These are phyloP conservation scores for Fulmarus glacialis DNA, from an alignment of 2,113 vertebrate species.

Conservation along the genomic window DNA sequence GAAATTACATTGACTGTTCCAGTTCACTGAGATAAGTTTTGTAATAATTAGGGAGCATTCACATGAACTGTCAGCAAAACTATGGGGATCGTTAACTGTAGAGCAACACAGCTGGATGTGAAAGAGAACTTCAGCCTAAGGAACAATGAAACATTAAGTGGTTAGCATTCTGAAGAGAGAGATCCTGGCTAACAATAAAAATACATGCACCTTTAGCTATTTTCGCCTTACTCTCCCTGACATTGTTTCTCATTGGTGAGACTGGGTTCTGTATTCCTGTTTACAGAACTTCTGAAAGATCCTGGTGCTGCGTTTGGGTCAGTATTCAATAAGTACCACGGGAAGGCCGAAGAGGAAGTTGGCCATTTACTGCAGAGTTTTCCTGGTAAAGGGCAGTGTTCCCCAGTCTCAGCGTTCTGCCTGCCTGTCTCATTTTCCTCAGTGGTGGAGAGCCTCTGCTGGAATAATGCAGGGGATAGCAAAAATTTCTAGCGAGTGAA, in stretches of 20 bases:
- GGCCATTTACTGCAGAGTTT: not conserved
- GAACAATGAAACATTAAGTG: fast-evolving
- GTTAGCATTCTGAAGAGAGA: not conserved
- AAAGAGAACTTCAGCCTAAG: not conserved
- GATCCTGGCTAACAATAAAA: not conserved
- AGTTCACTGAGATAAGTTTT: not conserved
- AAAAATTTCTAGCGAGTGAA: not conserved
- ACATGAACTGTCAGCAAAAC: not conserved
- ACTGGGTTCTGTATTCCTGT: not conserved
- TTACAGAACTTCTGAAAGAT: not conserved
- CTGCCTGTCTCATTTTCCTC: not conserved
- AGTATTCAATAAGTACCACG: not conserved
- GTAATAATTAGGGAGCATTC: not conserved
- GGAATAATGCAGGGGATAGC: not conserved
- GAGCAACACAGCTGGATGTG: not conserved
- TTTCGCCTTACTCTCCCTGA: not conserved
- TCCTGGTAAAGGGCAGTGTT: not conserved
- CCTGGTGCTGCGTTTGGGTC: not conserved
- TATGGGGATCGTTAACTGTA: not conserved
- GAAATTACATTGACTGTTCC: not conserved
- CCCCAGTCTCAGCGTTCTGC: not conserved
- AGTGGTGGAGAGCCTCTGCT: not conserved
- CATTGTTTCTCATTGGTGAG: not conserved
- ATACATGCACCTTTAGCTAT: not conserved
- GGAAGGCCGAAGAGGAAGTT: not conserved